Evolutionary conservation across 1,140 invertebrate species (phyloP).

Genomic region (Phymorhynchus buccinoides): DNA sequence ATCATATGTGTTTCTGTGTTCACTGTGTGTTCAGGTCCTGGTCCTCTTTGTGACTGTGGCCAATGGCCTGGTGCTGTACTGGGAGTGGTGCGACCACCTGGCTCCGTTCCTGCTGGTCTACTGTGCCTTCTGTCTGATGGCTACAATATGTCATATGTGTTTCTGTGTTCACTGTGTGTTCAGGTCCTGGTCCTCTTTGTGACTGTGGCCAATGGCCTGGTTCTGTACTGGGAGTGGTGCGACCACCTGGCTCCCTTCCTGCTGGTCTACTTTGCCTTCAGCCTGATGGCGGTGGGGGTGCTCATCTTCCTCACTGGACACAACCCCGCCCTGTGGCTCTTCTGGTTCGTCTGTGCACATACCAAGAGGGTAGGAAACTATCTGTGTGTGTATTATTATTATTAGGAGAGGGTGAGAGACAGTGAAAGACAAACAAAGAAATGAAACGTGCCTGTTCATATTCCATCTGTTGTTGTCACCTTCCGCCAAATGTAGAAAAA

Average conservation of each 20-base stretch:
- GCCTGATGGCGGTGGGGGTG: background rate
- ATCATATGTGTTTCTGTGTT: too few species aligned
- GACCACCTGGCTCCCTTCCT: constrained; percentile 1
- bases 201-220: background rate
- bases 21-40: constrained; percentile 14
- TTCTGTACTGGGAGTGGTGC: constrained; percentile 13
- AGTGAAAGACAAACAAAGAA: too few species aligned
- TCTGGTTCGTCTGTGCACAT: background rate
- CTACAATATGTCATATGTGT: too few species aligned
- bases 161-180: too few species aligned
- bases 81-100: constrained; percentile 21
- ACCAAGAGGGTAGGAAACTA: background rate
- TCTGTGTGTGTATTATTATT: too few species aligned
- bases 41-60: background rate
- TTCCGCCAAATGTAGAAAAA: too few species aligned
- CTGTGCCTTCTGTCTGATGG: background rate
- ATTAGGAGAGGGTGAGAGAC: too few species aligned
- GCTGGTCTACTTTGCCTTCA: background rate
- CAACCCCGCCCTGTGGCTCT: background rate
- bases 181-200: constrained; percentile 14
- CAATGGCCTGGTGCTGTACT: background rate
- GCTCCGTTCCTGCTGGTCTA: background rate
- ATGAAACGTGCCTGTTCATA: too few species aligned
- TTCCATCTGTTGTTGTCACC: too few species aligned
- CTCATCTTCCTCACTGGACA: constrained; percentile 5